Conservation (phyloP, 2,113 vertebrate genomes). For the Oryzias curvinotus region DNA sequence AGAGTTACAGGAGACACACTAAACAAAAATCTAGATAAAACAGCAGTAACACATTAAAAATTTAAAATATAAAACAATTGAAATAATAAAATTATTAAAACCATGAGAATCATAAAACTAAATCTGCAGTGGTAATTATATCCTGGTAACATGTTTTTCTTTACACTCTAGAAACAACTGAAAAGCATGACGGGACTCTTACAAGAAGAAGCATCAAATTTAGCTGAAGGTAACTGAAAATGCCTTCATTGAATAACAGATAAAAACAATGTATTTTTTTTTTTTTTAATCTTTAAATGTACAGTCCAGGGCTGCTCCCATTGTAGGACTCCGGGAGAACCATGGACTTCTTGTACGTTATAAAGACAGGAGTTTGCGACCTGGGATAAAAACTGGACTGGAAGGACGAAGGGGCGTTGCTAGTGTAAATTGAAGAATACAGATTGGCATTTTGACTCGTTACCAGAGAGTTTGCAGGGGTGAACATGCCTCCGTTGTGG, state of each 20-base stretch:
- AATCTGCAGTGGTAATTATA: too few species aligned
- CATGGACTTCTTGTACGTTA: slow-evolving; percentile 53
- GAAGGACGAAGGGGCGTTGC: slow-evolving; percentile 29
- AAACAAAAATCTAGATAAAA: too few species aligned
- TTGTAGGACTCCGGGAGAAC: slow-evolving; percentile 18
- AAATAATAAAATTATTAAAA: too few species aligned
- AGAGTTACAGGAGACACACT: too few species aligned
- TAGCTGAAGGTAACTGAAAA: neutral
- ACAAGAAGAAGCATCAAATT: too few species aligned
- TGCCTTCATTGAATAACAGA: neutral
- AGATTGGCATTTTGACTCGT: slow-evolving; percentile 28
- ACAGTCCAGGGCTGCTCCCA: slow-evolving; percentile 45
- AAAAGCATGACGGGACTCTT: too few species aligned
- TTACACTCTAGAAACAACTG: too few species aligned
- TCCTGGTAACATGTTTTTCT: too few species aligned
- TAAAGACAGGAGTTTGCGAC: slow-evolving; percentile 54
- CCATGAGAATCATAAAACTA: too few species aligned
- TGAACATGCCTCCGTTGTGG: slow-evolving; percentile 30
- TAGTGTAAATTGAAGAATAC: slow-evolving; percentile 1
- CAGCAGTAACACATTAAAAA: too few species aligned
- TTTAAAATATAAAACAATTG: too few species aligned
- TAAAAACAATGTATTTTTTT: neutral
- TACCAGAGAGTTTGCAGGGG: slow-evolving; percentile 39
- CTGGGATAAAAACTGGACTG: slow-evolving; percentile 46
- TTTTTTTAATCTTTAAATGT: slow-evolving; percentile 50